A percentile compares a stretch with the other conserved stretches of the same genome.
phyloP scores from a whole-genome alignment of 2,888 invertebrate species.

The Scaptomyza polygonia region DNA sequence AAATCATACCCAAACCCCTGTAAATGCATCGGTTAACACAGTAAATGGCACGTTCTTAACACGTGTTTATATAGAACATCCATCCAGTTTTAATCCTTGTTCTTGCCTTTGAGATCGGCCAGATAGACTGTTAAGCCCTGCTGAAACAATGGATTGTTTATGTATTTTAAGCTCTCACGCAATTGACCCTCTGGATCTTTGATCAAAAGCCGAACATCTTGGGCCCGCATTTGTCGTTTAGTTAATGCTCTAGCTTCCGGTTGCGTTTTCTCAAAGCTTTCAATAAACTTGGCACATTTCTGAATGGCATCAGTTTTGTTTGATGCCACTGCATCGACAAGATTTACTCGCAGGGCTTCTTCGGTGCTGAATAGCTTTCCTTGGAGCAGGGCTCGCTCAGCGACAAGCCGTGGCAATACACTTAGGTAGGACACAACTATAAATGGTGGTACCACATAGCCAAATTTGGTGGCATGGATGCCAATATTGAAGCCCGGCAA shows the following conservation, averaged over 20 bases:
- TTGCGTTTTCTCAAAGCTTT: conserved; percentile 88
- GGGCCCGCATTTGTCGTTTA: conserved; percentile 86
- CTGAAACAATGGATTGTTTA: conserved; percentile 88
- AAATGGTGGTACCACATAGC: conserved; percentile 91
- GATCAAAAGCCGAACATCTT: conserved; percentile 85
- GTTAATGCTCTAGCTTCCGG: conserved; percentile 86
- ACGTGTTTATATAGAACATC: neutral
- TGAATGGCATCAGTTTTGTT: conserved; percentile 88
- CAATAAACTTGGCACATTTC: conserved; percentile 88
- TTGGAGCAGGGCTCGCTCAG: conserved; percentile 90
- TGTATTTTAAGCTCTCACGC: conserved; percentile 87
- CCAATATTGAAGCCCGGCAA: conserved; percentile 92
- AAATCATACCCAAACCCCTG: conserved; percentile 3
- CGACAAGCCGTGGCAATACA: conserved; percentile 87
- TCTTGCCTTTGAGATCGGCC: conserved; percentile 31
- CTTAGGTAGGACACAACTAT: conserved; percentile 88
- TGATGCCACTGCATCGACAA: conserved; percentile 90
- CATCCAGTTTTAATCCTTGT: conserved; percentile 12
- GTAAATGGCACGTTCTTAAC: conserved; percentile 31
- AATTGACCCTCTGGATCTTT: conserved; percentile 88
- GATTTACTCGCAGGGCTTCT: conserved; percentile 90
- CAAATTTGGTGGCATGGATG: conserved; percentile 93
- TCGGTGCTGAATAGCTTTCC: conserved; percentile 90
- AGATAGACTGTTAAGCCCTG: conserved; percentile 76
- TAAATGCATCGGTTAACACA: conserved; percentile 41